These are phyloP conservation scores for chimpanzee (Pan troglodytes) DNA, from an alignment of 2,113 vertebrate species.

Conservation along the genomic window DNA sequence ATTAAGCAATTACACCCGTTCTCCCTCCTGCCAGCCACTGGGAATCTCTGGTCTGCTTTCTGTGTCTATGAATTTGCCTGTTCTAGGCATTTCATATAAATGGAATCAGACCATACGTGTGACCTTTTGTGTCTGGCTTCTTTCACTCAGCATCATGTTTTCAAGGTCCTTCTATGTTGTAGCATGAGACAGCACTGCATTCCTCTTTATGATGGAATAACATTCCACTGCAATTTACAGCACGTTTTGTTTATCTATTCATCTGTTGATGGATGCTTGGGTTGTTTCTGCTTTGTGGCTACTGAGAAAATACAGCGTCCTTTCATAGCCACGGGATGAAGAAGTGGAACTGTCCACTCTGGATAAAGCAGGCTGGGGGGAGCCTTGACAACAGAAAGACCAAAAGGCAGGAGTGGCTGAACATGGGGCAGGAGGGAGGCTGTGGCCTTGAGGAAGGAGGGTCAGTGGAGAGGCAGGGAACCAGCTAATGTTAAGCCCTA, in stretches of 20 bases:
- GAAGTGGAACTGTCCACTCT: not conserved
- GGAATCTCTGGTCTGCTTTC: not conserved
- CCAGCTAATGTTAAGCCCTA: not conserved
- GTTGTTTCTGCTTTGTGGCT: not conserved
- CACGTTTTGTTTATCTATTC: not conserved
- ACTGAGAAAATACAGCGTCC: not conserved
- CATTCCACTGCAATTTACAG: accelerated
- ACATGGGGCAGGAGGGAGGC: not conserved
- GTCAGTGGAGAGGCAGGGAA: not conserved
- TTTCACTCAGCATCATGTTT: not conserved
- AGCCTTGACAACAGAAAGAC: not conserved
- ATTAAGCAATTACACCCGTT: not conserved
- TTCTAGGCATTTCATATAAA: not conserved
- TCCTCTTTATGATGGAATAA: accelerated
- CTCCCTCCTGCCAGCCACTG: too few relatives aligned
- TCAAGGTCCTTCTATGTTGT: too few relatives aligned
- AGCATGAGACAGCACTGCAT: not conserved
- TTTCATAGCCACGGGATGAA: not conserved
- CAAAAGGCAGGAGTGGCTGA: not conserved
- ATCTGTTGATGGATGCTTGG: not conserved
- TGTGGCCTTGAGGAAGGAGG: not conserved
- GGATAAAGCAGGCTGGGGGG: not conserved
- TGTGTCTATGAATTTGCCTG: not conserved
- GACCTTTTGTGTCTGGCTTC: not conserved
- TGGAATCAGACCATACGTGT: not conserved